Evolutionary conservation across 2,113 vertebrate species (phyloP), one percentile per base, ranked within the genome.

Genomic region (Phalacrocorax carbo): DNA sequence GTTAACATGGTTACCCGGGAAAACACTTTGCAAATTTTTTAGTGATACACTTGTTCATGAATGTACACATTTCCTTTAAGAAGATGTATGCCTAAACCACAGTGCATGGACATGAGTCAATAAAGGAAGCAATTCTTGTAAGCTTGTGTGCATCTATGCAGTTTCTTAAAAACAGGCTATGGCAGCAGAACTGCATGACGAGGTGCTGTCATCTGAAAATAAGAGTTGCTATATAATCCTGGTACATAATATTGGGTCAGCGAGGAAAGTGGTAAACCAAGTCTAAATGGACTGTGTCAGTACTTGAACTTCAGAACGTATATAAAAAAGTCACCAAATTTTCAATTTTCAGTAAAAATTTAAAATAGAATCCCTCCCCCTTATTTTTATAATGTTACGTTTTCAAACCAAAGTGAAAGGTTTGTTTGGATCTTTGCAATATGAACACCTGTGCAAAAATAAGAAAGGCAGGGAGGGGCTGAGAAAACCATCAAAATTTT

Each of bases 51-150:
- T 87, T 72, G n/a, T 65, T 96, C 78, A 55, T 65, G 58, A 87
- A 91, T 51, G 26, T 17, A 85, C n/a, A 62, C 44, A 38, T 84
- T 95, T 94, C 94, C 77, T 94, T 94, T 79, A 72, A 75, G 73
- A 89, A 21, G 36, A 42, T 82, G n/a, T 40, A 26, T 76, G 40
- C 57, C 30, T 84, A 92, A 91, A 94, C 91, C 83, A 85, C 93
- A 94, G 30, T 86, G 57, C 65, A 88, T 94, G 93, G 96, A 89
- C 42, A 79, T 76, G 91, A 96, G 86, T 95, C 93, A 94, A 79
- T 96, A 95, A 94, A 94, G 77, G 90, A 94, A 96, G 49, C 77
- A 94, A 77, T 93, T 95, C 30, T 72, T 96, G 34, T 21, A 76
- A 88, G 34, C 21, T 55, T 79, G 3, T 40, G 51, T 66, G 48